Conservation (phyloP, 2,888 invertebrate species). For the Ctenicera cuprea region DNA sequence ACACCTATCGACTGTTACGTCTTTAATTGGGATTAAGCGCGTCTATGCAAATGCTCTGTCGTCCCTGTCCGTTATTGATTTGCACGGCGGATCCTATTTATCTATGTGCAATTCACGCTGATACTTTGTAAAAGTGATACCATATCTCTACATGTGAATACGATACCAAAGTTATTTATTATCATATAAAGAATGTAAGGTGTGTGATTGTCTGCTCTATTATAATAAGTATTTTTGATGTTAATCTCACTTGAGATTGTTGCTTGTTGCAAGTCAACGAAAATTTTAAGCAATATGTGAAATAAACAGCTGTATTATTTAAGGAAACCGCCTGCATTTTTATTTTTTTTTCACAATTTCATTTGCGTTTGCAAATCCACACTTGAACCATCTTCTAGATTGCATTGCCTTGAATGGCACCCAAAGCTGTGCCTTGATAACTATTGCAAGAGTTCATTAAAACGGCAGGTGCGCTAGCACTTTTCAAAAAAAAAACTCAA, state of each 20-base stretch:
- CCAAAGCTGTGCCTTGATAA: slow-evolving; percentile 62
- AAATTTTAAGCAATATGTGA: slow-evolving; percentile 68
- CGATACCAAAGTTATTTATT: slow-evolving; percentile 58
- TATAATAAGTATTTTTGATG: slow-evolving; percentile 70
- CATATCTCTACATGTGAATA: slow-evolving; percentile 58
- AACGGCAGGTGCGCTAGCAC: slow-evolving; percentile 59
- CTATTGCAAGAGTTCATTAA: slow-evolving; percentile 66
- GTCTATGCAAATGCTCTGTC: slow-evolving; percentile 56
- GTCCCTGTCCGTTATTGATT: slow-evolving; percentile 60
- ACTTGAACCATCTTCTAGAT: slow-evolving; percentile 56
- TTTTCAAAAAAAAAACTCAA: slow-evolving; percentile 47
- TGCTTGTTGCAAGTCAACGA: slow-evolving; percentile 69
- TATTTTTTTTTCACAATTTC: slow-evolving; percentile 52
- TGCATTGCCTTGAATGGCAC: slow-evolving; percentile 52
- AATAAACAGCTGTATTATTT: slow-evolving; percentile 70
- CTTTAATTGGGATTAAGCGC: slow-evolving; percentile 62
- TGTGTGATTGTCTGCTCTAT: slow-evolving; percentile 53
- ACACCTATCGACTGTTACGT: slow-evolving; percentile 54
- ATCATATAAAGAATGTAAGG: slow-evolving; percentile 56
- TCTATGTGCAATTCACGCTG: slow-evolving; percentile 58
- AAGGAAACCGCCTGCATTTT: slow-evolving; percentile 63
- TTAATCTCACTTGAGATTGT: slow-evolving; percentile 70
- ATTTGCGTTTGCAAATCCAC: slow-evolving; percentile 50
- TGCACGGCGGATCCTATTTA: slow-evolving; percentile 56
- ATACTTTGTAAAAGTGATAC: slow-evolving; percentile 56